Conservation (phyloP, 1,140 invertebrate species). For the Zaprionus gabonicus region DNA sequence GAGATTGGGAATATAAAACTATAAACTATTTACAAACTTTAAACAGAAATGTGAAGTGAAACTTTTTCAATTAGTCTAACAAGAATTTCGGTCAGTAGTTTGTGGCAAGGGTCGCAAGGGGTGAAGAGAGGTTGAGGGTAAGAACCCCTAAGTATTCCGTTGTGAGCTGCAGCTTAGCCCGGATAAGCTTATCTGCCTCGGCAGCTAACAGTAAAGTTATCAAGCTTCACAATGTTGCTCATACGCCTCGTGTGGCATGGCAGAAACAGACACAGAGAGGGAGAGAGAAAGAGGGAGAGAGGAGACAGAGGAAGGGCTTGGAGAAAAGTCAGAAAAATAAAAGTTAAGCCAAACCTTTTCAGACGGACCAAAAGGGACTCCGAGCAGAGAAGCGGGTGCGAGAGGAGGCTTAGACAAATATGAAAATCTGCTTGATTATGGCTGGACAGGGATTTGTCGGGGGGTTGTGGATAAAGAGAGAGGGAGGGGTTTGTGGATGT, state of each 20-base stretch:
- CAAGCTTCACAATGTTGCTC: slow-evolving; percentile 44
- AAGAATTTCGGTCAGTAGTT: slow-evolving; percentile 55
- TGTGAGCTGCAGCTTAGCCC: slow-evolving; percentile 17
- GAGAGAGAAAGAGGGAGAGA: background rate
- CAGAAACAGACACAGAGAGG: background rate
- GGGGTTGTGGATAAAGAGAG: background rate
- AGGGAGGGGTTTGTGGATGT: background rate
- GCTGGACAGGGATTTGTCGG: slow-evolving; percentile 40
- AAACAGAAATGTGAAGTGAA: slow-evolving; percentile 52
- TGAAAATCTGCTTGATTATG: slow-evolving; percentile 72
- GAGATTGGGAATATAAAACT: slow-evolving; percentile 42
- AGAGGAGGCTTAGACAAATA: slow-evolving; percentile 66
- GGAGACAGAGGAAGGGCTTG: background rate
- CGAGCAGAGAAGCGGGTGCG: no score
- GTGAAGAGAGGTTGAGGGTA: background rate
- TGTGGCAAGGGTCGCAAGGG: slow-evolving; percentile 6
- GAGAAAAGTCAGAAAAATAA: slow-evolving; percentile 10
- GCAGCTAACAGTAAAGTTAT: slow-evolving; percentile 41
- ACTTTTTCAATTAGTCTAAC: slow-evolving; percentile 82
- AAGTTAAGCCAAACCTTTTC: slow-evolving; percentile 43
- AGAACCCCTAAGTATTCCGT: slow-evolving; percentile 1
- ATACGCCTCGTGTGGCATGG: slow-evolving; percentile 49
- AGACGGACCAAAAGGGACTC: background rate
- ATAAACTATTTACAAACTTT: slow-evolving; percentile 70
- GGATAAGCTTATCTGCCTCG: slow-evolving; percentile 39